These are phyloP conservation scores for Sebastes diaconus DNA, from an alignment of 2,797 vertebrate species.

Conservation along the genomic window DNA sequence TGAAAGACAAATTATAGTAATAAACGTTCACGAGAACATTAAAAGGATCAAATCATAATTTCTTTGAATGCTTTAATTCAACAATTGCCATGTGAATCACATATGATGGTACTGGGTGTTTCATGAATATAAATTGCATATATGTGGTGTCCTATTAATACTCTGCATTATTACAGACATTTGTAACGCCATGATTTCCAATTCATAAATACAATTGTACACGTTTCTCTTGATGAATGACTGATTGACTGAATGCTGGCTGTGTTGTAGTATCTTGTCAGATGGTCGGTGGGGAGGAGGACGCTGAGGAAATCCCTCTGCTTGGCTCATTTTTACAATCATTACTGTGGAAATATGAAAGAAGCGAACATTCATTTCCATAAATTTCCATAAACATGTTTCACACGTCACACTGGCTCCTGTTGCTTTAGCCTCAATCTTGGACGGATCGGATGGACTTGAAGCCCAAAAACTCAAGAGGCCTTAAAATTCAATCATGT, in stretches of 20 bases:
- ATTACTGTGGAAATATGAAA: conserved; percentile 5
- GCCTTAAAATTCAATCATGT: conserved; percentile 5
- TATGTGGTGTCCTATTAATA: not conserved
- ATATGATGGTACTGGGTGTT: not conserved
- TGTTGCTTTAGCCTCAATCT: conserved; percentile 3
- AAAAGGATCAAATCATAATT: not conserved
- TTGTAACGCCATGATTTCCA: not conserved
- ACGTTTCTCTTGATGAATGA: not conserved
- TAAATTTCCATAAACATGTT: conserved; percentile 52
- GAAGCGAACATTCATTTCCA: conserved; percentile 27
- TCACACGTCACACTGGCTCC: conserved; percentile 10
- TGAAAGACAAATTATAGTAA: not conserved
- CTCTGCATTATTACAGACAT: not conserved
- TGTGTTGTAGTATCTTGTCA: conserved; percentile 4
- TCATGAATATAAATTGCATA: not conserved
- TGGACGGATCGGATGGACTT: not conserved
- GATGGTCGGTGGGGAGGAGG: conserved; percentile 27
- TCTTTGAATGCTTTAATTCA: not conserved
- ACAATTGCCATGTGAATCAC: not conserved
- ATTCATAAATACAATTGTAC: not conserved
- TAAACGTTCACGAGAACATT: not conserved
- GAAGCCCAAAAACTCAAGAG: not conserved
- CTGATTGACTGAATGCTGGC: not conserved
- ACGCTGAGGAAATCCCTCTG: conserved; percentile 30
- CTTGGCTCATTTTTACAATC: conserved; percentile 15